These are phyloP conservation scores for Diachasma alloeum DNA, from an alignment of 1,140 invertebrate species.

Conservation along the genomic window DNA sequence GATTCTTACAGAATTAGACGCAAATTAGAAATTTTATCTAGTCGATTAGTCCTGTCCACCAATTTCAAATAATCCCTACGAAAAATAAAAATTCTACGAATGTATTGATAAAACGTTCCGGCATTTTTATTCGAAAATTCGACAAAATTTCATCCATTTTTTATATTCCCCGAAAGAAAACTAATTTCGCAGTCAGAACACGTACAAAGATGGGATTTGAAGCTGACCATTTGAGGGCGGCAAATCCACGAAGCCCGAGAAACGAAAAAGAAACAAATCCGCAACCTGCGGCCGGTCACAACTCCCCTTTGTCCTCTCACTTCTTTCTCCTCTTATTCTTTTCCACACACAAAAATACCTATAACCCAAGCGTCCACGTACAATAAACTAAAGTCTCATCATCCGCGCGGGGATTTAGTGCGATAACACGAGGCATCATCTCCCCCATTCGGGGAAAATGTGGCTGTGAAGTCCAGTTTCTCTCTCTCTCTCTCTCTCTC, in stretches of 20 bases:
- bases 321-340: not conserved
- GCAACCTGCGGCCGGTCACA: not conserved
- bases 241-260: constrained; percentile 12
- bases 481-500: constrained; percentile 26
- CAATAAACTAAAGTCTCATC: constrained; percentile 66
- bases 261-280: constrained; percentile 26
- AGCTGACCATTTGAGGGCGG: constrained; percentile 31
- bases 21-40: not conserved
- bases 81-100: no score
- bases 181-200: constrained; percentile 49
- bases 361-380: constrained; percentile 48
- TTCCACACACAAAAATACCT: constrained; percentile 11
- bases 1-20: no score
- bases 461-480: constrained; percentile 30
- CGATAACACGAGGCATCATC: constrained; percentile 58
- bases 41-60: not conserved
- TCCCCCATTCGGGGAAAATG: constrained; percentile 38
- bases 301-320: constrained; percentile 26
- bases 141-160: constrained; percentile 17
- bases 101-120: not conserved
- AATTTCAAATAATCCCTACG: no score
- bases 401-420: constrained; percentile 61
- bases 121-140: not conserved
- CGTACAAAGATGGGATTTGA: constrained; percentile 40
- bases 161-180: constrained; percentile 30